Conservation (phyloP, 2,888 invertebrate species). For the Kuschelorhynchus macadamiae region DNA sequence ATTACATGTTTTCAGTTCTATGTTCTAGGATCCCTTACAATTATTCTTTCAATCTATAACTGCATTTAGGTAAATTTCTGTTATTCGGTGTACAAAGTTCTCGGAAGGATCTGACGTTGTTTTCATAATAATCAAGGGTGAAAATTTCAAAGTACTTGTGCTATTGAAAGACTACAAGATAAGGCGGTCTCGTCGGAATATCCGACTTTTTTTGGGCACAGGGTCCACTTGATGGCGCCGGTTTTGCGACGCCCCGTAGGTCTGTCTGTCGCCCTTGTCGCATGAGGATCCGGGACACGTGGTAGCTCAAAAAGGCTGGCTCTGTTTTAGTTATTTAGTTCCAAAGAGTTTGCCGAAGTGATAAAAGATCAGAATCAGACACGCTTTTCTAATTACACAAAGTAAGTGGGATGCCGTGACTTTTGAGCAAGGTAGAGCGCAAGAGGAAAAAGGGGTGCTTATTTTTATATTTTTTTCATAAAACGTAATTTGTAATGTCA, state of each 20-base stretch:
- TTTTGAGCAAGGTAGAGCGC: too few relatives aligned
- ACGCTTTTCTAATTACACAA: not conserved
- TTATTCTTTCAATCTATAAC: too few relatives aligned
- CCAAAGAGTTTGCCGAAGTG: not conserved
- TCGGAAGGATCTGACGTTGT: not conserved
- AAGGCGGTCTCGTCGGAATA: not conserved
- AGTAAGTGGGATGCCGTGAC: too few relatives aligned
- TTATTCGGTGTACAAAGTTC: not conserved
- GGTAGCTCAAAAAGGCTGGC: constrained; percentile 4
- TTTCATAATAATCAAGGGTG: constrained; percentile 4
- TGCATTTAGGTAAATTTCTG: not conserved
- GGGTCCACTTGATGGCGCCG: constrained; percentile 30
- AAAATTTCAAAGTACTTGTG: constrained; percentile 4
- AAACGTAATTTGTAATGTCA: too few relatives aligned
- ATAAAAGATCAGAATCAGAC: constrained; percentile 1
- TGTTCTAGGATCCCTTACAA: too few relatives aligned
- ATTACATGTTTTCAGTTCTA: too few relatives aligned
- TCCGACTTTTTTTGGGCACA: constrained; percentile 11
- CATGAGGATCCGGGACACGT: not conserved
- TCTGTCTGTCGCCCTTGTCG: not conserved
- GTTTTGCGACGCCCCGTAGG: constrained; percentile 3
- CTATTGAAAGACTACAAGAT: constrained; percentile 9
- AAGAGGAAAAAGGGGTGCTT: too few relatives aligned
- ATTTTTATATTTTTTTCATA: too few relatives aligned
- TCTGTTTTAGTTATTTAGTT: constrained; percentile 7